Percentiles rank a stretch among this genome's conserved stretches.
These are phyloP conservation scores for Drosophila rhopaloa DNA, from an alignment of 1,140 invertebrate genomes.

Conservation along the genomic window DNA sequence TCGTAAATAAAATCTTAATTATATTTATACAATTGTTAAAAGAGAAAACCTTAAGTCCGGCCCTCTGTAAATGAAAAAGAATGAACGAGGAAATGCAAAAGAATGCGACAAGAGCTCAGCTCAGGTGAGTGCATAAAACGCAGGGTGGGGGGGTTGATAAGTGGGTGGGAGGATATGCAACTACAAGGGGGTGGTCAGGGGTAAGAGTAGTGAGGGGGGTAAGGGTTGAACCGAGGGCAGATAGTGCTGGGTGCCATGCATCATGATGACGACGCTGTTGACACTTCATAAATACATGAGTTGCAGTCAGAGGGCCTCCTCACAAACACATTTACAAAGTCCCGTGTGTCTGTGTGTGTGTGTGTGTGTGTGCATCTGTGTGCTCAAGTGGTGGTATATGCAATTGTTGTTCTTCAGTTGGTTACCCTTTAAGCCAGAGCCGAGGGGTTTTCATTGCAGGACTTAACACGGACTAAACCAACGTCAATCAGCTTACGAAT, in stretches of 20 bases:
- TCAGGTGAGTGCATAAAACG: constrained; percentile 26
- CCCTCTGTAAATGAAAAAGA: constrained; percentile 18
- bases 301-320: constrained; percentile 56
- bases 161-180: constrained; percentile 1
- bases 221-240: constrained; percentile 21
- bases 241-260: constrained; percentile 64
- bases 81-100: constrained; percentile 22
- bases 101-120: constrained; percentile 41
- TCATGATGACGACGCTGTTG: constrained; percentile 77
- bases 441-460: constrained; percentile 35
- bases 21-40: not conserved
- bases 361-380: constrained; percentile 9
- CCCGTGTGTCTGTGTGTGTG: not conserved
- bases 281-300: constrained; percentile 82
- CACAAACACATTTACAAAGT: constrained; percentile 21
- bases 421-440: constrained; percentile 40
- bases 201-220: not conserved
- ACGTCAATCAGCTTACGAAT: constrained; percentile 43
- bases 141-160: not conserved
- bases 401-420: constrained; percentile 64
- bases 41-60: constrained; percentile 3
- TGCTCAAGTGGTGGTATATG: constrained; percentile 34
- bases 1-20: not conserved
- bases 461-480: constrained; percentile 46
- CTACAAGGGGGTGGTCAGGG: not conserved